These are phyloP conservation scores for Lepidochrysops patricia DNA, from an alignment of 2,888 invertebrate genomes.

Conservation along the genomic window DNA sequence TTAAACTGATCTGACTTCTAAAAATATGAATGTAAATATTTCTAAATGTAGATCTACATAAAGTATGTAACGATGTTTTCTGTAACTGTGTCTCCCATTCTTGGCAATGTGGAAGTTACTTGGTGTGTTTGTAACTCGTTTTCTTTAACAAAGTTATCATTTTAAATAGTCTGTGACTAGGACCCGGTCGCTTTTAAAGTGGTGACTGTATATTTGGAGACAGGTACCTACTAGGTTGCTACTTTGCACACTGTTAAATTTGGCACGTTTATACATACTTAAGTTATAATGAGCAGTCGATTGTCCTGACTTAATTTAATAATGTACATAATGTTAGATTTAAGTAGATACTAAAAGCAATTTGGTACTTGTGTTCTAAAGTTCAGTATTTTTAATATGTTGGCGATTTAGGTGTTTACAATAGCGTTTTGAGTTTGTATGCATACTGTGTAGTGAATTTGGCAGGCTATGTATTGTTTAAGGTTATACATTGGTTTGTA, in stretches of 20 bases:
- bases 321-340: constrained; percentile 59
- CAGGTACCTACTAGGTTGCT: background rate
- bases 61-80: background rate
- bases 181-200: background rate
- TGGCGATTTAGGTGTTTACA: constrained; percentile 49
- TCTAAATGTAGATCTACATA: constrained; percentile 4
- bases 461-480: constrained; percentile 32
- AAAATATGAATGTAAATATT: constrained; percentile 6
- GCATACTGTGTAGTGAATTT: constrained; percentile 54
- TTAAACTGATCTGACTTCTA: background rate
- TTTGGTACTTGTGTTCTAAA: constrained; percentile 53
- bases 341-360: constrained; percentile 49
- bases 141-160: background rate
- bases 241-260: constrained; percentile 9
- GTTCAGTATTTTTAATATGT: constrained; percentile 63
- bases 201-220: background rate
- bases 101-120: background rate
- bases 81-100: background rate
- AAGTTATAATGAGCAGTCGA: constrained; percentile 64
- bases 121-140: background rate
- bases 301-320: constrained; percentile 55
- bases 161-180: background rate
- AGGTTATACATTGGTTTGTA: constrained; percentile 26
- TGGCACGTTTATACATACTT: constrained; percentile 27
- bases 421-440: constrained; percentile 41